These are phyloP conservation scores for Orthosia gothica DNA, from an alignment of 2,888 invertebrate genomes.

Conservation along the genomic window DNA sequence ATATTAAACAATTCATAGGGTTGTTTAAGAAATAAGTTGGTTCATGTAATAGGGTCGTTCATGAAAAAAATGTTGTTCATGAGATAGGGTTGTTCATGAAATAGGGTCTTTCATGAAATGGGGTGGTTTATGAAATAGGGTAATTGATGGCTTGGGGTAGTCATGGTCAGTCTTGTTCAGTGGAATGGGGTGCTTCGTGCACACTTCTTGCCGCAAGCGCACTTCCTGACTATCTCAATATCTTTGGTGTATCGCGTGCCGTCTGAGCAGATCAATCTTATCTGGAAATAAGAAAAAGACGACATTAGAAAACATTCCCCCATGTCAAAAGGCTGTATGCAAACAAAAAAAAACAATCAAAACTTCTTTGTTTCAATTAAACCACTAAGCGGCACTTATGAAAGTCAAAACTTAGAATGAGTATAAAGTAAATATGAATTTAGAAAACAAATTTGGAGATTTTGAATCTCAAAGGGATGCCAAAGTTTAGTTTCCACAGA, in stretches of 20 bases:
- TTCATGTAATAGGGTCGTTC: background rate
- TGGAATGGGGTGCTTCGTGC: slow-evolving; percentile 79
- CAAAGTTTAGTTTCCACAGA: no score
- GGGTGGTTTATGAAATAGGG: slow-evolving; percentile 11
- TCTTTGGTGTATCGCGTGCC: slow-evolving; percentile 98
- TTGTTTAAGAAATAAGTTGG: background rate
- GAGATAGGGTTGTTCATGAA: background rate
- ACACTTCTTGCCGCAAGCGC: slow-evolving; percentile 98
- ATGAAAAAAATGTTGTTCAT: background rate
- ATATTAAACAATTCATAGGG: background rate
- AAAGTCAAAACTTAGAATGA: no score
- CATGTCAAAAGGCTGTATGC: no score
- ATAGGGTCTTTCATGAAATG: background rate
- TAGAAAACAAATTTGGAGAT: no score
- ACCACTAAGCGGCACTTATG: no score
- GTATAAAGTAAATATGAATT: no score
- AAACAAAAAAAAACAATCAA: no score
- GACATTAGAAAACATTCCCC: background rate
- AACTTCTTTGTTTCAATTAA: no score
- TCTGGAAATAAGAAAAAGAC: slow-evolving; percentile 86
- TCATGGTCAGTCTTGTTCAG: slow-evolving; percentile 71
- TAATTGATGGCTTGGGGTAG: slow-evolving; percentile 31
- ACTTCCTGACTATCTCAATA: slow-evolving; percentile 98
- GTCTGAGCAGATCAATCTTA: slow-evolving; percentile 97
- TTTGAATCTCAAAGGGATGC: no score